Evolutionary conservation across 2,113 vertebrate genomes (phyloP).

Genomic region (Nothocercus nigrocapillus): DNA sequence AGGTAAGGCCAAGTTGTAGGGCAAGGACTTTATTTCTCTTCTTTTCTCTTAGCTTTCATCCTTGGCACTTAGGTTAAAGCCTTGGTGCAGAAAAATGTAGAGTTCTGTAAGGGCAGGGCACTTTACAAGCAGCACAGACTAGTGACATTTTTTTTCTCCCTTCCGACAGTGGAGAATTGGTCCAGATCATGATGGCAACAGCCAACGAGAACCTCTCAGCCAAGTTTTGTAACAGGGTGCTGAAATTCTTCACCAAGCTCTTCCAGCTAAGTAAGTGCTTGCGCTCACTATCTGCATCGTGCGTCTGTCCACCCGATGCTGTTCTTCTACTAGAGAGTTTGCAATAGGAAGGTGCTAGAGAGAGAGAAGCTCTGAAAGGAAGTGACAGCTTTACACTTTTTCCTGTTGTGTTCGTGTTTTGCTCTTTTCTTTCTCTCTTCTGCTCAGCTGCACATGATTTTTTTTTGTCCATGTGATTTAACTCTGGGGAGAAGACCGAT

Average conservation of each 20-base stretch:
- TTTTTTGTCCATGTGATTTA: background rate
- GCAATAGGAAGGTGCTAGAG: background rate
- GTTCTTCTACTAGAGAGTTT: background rate
- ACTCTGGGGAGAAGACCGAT: background rate
- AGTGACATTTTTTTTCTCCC: background rate
- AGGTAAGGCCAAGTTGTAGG: constrained; percentile 77
- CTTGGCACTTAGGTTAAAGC: background rate
- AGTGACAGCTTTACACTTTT: background rate
- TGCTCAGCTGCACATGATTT: background rate
- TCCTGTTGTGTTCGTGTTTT: background rate
- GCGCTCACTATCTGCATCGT: constrained; percentile 6
- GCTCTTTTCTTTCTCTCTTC: background rate
- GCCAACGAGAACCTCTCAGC: constrained; percentile 96
- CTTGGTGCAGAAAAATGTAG: background rate
- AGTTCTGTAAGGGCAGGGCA: background rate
- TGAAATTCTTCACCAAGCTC: constrained; percentile 99
- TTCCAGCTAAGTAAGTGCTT: constrained; percentile 95
- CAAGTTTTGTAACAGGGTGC: constrained; percentile 96
- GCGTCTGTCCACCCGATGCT: constrained; percentile 15
- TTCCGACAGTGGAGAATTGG: constrained; percentile 88
- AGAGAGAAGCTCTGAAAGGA: constrained; percentile 13
- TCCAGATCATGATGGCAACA: constrained; percentile 99
- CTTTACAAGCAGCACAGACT: background rate
- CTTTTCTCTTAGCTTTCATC: background rate
- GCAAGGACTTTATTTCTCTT: background rate